These are phyloP conservation scores for Neogale vison DNA, from an alignment of 2,113 vertebrate species.

Conservation along the genomic window DNA sequence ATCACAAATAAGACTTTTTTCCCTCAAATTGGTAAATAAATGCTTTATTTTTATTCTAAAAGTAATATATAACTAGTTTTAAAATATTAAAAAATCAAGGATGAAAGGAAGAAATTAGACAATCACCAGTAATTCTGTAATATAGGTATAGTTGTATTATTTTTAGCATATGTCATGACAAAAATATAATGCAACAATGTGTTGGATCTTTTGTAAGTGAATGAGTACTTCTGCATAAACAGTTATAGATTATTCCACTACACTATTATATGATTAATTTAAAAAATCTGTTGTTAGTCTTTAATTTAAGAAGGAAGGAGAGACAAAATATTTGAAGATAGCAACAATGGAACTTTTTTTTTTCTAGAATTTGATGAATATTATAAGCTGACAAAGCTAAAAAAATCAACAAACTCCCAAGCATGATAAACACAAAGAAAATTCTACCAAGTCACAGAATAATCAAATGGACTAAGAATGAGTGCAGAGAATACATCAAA, in stretches of 20 bases:
- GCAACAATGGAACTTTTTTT: background rate
- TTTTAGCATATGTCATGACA: background rate
- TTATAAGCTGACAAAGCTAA: background rate
- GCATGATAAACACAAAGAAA: background rate
- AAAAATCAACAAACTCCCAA: background rate
- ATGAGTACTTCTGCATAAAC: background rate
- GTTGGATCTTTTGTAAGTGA: background rate
- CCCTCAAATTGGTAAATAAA: background rate
- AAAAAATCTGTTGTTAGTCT: background rate
- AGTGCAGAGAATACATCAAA: background rate
- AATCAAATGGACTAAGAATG: background rate
- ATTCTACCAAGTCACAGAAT: background rate
- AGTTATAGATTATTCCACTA: background rate
- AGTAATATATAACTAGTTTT: background rate
- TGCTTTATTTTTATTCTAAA: background rate
- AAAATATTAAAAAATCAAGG: background rate
- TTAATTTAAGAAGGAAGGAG: background rate
- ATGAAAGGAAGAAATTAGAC: background rate
- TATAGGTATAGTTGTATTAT: background rate
- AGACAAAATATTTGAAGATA: background rate
- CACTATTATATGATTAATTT: background rate
- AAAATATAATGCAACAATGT: background rate
- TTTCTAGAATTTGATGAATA: background rate
- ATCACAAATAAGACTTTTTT: background rate
- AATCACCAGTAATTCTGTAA: background rate